Evolutionary conservation across 2,888 invertebrate species (phyloP).

Genomic region (Drosophila falleni): DNA sequence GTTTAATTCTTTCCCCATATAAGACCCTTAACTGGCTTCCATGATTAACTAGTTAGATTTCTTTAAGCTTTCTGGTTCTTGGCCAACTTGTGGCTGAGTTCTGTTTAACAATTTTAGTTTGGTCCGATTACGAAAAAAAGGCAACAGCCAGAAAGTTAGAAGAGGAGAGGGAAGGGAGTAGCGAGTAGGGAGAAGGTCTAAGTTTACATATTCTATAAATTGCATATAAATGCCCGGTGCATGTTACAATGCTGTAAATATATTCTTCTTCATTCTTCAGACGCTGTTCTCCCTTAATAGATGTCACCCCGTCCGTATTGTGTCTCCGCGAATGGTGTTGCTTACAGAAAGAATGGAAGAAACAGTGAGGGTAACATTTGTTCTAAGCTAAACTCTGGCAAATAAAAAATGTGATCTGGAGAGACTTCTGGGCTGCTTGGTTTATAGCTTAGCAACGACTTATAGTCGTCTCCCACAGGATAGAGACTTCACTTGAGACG

Average conservation of each 20-base stretch:
- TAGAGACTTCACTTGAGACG: constrained; percentile 21
- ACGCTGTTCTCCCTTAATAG: constrained; percentile 1
- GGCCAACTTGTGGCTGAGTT: neutral
- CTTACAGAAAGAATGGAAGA: constrained; percentile 3
- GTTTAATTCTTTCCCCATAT: neutral
- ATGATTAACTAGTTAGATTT: neutral
- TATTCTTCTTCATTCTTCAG: neutral
- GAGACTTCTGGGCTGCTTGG: constrained; percentile 5
- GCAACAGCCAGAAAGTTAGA: neutral
- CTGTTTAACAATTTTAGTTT: constrained; percentile 6
- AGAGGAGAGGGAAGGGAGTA: neutral
- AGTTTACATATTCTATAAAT: constrained; percentile 1
- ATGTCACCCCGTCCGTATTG: neutral
- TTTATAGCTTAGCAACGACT: constrained; percentile 8
- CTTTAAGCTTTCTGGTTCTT: neutral
- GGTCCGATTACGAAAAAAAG: constrained; percentile 11
- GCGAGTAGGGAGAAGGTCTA: neutral
- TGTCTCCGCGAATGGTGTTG: neutral
- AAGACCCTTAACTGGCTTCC: neutral
- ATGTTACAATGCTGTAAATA: constrained; percentile 1
- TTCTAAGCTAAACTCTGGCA: too few species aligned
- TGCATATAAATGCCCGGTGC: constrained; percentile 9
- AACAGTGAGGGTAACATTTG: constrained; percentile 15
- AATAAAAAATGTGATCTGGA: constrained; percentile 22
- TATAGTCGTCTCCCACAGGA: neutral